phyloP scores from a whole-genome alignment of 2,113 vertebrate genomes.

The Promerops cafer region DNA sequence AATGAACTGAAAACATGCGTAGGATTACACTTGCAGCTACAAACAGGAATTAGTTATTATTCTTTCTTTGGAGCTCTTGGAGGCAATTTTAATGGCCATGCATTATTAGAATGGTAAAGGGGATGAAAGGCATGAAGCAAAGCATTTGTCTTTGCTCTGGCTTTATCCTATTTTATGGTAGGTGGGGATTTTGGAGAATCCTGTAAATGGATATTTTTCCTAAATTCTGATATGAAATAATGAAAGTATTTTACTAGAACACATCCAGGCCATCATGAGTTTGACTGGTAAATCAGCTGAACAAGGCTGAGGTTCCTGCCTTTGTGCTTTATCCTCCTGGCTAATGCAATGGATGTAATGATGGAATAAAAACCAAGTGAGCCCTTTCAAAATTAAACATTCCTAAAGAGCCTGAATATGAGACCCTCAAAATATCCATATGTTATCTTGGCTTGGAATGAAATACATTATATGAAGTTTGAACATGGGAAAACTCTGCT shows the following conservation, averaged over 20 bases:
- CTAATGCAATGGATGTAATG: not conserved
- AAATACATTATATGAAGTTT: not conserved
- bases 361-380: not conserved
- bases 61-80: not conserved
- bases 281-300: not conserved
- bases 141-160: not conserved
- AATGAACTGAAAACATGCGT: not conserved
- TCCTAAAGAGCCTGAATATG: not conserved
- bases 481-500: not conserved
- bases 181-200: not conserved
- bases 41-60: not conserved
- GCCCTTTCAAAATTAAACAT: not conserved
- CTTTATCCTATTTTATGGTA: not conserved
- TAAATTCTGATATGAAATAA: not conserved
- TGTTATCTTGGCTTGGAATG: not conserved
- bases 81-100: not conserved
- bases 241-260: not conserved
- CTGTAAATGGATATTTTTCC: not conserved
- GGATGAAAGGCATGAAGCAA: not conserved
- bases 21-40: not conserved
- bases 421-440: not conserved
- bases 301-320: not conserved
- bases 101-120: not conserved
- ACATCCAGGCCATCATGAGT: not conserved
- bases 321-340: not conserved